Evolutionary conservation across 2,797 vertebrate species (phyloP).

Genomic region (Sternarchorhynchus goeldii): DNA sequence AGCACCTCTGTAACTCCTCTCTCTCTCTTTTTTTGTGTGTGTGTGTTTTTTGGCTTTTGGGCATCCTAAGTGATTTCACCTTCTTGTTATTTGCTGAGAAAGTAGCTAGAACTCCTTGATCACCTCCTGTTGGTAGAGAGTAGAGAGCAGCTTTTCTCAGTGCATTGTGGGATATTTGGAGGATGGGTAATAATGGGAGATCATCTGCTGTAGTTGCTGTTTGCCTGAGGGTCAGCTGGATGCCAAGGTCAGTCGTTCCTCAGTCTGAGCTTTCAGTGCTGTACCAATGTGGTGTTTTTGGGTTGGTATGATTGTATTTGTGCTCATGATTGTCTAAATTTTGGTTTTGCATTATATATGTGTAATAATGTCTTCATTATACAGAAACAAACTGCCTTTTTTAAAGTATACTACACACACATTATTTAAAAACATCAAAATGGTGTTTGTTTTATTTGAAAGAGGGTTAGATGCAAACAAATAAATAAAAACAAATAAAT

Average conservation of each 20-base stretch:
- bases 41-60: not conserved
- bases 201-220: slow-evolving; percentile 60
- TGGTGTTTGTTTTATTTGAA: not conserved
- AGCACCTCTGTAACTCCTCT: not conserved
- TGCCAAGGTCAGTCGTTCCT: not conserved
- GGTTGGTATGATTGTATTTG: not conserved
- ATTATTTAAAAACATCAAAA: not conserved
- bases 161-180: slow-evolving; percentile 52
- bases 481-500: too few species aligned
- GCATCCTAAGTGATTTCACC: slow-evolving; percentile 53
- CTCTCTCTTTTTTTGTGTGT: not conserved
- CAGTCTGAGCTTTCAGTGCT: not conserved
- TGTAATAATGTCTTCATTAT: not conserved
- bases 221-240: slow-evolving; percentile 62
- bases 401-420: not conserved
- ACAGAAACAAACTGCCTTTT: not conserved
- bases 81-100: slow-evolving; percentile 61
- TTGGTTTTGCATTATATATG: slow-evolving; percentile 5
- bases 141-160: slow-evolving; percentile 30
- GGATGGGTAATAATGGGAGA: slow-evolving; percentile 68
- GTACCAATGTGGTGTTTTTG: not conserved
- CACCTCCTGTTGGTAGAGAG: slow-evolving; percentile 45
- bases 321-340: not conserved
- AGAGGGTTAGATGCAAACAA: not conserved
- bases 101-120: slow-evolving; percentile 57